A percentile compares a stretch with the other conserved stretches of the same genome.
phyloP scores from a whole-genome alignment of 2,888 invertebrate genomes.

The Lithophane socia region DNA sequence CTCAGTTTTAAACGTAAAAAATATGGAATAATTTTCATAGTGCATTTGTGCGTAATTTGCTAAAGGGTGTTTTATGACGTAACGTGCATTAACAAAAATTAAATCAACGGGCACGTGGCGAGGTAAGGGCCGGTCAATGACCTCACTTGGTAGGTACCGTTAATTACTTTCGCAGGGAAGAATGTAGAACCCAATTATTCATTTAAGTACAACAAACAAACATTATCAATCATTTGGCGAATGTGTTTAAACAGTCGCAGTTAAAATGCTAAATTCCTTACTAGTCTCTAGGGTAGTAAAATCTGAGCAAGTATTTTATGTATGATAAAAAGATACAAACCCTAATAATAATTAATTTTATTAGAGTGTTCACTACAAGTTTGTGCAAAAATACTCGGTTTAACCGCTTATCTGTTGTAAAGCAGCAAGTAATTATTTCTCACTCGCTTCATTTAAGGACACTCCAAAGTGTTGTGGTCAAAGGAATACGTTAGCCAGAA shows the following conservation, averaged over 20 bases:
- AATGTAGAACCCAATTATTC: slow-evolving; percentile 72
- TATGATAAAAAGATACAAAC: too few relatives aligned
- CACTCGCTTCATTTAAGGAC: slow-evolving; percentile 4
- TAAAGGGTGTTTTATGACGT: slow-evolving; percentile 64
- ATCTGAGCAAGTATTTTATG: neutral
- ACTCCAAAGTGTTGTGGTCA: neutral
- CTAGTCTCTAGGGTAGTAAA: neutral
- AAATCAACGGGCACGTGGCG: slow-evolving; percentile 76
- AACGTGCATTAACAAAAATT: slow-evolving; percentile 66
- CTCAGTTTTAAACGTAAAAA: neutral
- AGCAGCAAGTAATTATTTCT: slow-evolving; percentile 1
- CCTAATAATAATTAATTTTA: neutral
- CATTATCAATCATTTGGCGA: slow-evolving; percentile 58
- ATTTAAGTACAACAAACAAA: slow-evolving; percentile 59
- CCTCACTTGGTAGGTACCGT: slow-evolving; percentile 79
- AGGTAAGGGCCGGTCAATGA: slow-evolving; percentile 85
- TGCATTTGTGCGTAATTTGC: slow-evolving; percentile 34
- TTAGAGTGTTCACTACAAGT: too few relatives aligned
- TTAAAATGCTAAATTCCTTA: neutral
- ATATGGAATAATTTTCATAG: neutral
- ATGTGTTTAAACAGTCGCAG: slow-evolving; percentile 9
- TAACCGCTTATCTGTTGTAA: neutral
- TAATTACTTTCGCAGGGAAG: slow-evolving; percentile 84
- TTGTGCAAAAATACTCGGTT: neutral
- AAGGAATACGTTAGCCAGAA: neutral